Evolutionary conservation across 2,797 vertebrate species (phyloP), one percentile per base, ranked within the genome.

Genomic region (Urosaurus nigricauda): DNA sequence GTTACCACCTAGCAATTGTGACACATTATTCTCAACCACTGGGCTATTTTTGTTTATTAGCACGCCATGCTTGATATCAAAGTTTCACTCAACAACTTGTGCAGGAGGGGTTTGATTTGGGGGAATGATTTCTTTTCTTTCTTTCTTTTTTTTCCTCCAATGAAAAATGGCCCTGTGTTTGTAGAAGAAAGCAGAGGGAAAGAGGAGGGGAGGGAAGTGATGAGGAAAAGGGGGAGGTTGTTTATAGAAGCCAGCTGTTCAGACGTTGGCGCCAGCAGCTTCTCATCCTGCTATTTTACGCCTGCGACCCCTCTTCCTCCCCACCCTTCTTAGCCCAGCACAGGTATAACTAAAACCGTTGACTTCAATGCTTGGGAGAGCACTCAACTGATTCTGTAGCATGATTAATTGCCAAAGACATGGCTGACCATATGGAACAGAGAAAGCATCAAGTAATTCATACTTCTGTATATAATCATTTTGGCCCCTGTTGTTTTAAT

Each of bases 381-480:
- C 96, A 94, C 95, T 97, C 94, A 93, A 95, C 96, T 95, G 97
- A 96, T 97, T 97, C 95, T 93, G 95, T 92, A 74, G 94, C 94
- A 96, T 97, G 97, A 97, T 97, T 97, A 97, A 97, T 97, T 97
- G 97, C 97, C 97, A 96, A 97, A 97, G 96, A 97, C 97, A 95
- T 93, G 96, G 95, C 96, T 95, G 97, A 95, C 97, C 96, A 97
- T 97, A 98, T 97, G 97, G 98, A 97, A 97, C 97, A 96, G 95
- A 96, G 96, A 97, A 97, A 96, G 95, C 95, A 96, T 97, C 96
- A 96, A 96, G 96, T 97, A 97, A 98, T 98, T 97, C 97, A 97
- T 97, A 97, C 95, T 97, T 96, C 94, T 97, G 96, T 96, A 97
- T 96, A 96, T 91, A 95, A 97, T 97, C 95, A 90, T 96, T 96